Conservation (phyloP, 2,113 vertebrate species). For the Cynoglossus semilaevis region DNA sequence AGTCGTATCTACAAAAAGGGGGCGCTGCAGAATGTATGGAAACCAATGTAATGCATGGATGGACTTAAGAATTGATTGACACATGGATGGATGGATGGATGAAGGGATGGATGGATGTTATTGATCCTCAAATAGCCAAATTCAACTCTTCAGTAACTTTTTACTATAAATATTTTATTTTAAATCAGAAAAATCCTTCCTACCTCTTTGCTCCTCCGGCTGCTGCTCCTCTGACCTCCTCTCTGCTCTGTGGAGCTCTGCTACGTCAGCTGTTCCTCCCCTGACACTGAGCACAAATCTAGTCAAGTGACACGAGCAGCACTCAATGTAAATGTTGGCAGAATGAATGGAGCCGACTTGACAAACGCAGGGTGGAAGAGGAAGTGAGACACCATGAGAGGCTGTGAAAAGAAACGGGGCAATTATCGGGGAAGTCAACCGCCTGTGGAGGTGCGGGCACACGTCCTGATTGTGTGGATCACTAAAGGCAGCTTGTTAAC, state of each 20-base stretch:
- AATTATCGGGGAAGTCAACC: slow-evolving; percentile 77
- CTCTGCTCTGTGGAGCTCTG: slow-evolving; percentile 31
- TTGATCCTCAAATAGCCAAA: no score
- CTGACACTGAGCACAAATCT: slow-evolving; percentile 25
- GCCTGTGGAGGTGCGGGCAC: slow-evolving; percentile 52
- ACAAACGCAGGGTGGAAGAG: slow-evolving; percentile 38
- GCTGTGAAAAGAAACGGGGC: slow-evolving; percentile 52
- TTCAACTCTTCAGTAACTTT: no score
- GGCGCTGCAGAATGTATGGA: no score
- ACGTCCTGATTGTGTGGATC: slow-evolving; percentile 61
- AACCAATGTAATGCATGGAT: no score
- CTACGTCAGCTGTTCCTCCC: slow-evolving; percentile 12
- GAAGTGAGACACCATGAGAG: slow-evolving; percentile 45
- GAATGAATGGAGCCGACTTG: slow-evolving; percentile 28
- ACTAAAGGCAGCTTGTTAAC: slow-evolving; percentile 71
- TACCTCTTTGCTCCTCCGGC: slow-evolving; percentile 43
- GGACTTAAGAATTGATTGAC: no score
- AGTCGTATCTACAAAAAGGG: no score
- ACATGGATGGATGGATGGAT: no score
- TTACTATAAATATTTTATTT: no score
- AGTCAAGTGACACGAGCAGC: slow-evolving; percentile 43
- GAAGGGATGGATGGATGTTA: no score
- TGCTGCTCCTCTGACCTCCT: slow-evolving; percentile 22
- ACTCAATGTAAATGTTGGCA: slow-evolving; percentile 32
- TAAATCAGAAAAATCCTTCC: slow-evolving; percentile 11